These are phyloP conservation scores for Columba livia DNA, from an alignment of 2,113 vertebrate species.

Conservation along the genomic window DNA sequence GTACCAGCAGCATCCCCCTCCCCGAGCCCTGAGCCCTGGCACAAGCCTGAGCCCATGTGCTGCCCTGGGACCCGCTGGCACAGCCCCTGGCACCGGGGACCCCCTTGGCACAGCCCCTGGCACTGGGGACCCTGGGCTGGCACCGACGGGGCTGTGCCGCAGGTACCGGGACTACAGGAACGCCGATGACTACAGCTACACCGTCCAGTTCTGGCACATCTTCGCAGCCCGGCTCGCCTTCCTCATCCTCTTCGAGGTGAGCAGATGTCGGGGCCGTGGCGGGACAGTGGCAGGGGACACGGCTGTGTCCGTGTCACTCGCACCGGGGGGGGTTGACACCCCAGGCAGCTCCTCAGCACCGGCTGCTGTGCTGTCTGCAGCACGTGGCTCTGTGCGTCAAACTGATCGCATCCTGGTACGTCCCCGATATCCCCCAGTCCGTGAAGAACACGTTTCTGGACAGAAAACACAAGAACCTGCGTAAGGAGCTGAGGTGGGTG, in stretches of 20 bases:
- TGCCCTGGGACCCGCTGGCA: background rate
- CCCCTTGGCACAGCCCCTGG: background rate
- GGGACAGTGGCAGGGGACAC: background rate
- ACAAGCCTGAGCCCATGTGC: background rate
- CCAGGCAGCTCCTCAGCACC: fast-evolving
- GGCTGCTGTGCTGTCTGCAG: constrained; percentile 61
- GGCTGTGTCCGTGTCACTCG: fast-evolving
- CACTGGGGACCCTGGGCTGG: background rate
- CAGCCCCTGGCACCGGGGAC: no score
- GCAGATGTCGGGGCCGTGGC: fast-evolving
- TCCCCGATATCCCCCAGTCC: constrained; percentile 78
- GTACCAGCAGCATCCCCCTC: constrained; percentile 47
- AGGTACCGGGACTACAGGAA: constrained; percentile 91
- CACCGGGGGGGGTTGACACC: background rate
- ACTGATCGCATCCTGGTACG: constrained; percentile 88
- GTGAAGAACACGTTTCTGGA: constrained; percentile 81
- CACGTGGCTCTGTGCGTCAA: constrained; percentile 89
- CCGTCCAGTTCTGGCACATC: constrained; percentile 87
- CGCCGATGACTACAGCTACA: constrained; percentile 74
- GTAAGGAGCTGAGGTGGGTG: constrained; percentile 72
- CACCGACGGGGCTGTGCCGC: fast-evolving
- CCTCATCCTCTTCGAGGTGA: constrained; percentile 90
- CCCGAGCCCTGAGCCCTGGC: fast-evolving
- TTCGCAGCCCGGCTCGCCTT: constrained; percentile 89
- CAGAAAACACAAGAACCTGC: constrained; percentile 73